Evolutionary conservation across 2,888 invertebrate genomes (phyloP), one percentile per base, ranked within the genome.

Genomic region (Lymantria monacha): DNA sequence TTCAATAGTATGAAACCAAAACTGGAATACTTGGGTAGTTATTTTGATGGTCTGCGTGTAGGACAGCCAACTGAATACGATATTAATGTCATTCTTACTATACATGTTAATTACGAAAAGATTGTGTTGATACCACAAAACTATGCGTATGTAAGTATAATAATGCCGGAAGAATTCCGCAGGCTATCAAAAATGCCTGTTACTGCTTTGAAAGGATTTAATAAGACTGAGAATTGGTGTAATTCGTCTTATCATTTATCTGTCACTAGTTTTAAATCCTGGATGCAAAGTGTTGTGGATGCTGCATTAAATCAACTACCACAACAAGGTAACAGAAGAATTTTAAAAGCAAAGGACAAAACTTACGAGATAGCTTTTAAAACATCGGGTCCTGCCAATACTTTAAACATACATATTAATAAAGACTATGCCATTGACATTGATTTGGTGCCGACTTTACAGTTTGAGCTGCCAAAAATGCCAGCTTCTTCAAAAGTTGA

Each of bases 211-310:
- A 79, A 77, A 58, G 85, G 82, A 38, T 84, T 81, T 54, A 60
- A 60, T 33, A 71, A 76, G 44, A 83, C 84, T 1, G 55, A 66
- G 51, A 63, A 69, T 41, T 85, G 85, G 84, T 85, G 85, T 45
- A 75, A 84, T 49, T 55, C 52, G 8, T 48, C 51, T 7, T 62
- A 72, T 57, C 71, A 76, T 9, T 59, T 84, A 33, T 81, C 69
- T 2, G 76, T 81, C 15, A 59, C 10, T 22, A 61, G 53, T 36
- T 79, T 83, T 52, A 70, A 76, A 49, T 76, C 81, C 0, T 84
- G 82, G 83, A 81, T 83, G 76, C 85, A 85, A 59, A 67, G 77
- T 46, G 81, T 82, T 5, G 73, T 84, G 5, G 82, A 83, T 50
- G 57, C 64, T 9, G 76, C 78, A 3, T 54, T 85, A 12, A 72